phyloP scores from a whole-genome alignment of 2,113 vertebrate genomes.

The Nycticryphes semicollaris region DNA sequence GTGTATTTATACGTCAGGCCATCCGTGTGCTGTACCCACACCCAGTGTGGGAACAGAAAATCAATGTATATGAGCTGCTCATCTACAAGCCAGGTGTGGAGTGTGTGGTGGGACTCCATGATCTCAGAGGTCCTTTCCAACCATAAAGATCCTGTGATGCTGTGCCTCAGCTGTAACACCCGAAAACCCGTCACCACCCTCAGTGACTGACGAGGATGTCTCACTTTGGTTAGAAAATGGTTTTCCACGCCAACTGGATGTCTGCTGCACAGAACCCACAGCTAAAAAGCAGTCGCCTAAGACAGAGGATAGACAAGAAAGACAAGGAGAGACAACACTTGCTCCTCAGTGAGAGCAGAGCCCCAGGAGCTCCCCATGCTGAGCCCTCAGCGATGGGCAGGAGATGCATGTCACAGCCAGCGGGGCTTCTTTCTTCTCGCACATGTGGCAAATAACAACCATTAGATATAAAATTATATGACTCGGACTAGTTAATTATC shows the following conservation, averaged over 20 bases:
- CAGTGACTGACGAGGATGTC: fast-evolving
- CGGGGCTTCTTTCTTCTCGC: fast-evolving
- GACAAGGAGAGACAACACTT: not conserved
- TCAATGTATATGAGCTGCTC: not conserved
- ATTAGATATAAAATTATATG: not conserved
- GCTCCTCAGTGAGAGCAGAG: too few species aligned
- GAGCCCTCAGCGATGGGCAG: not conserved
- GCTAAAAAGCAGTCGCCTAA: not conserved
- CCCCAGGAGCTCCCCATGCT: not conserved
- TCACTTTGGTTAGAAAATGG: not conserved
- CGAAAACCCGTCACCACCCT: not conserved
- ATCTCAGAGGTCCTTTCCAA: too few species aligned
- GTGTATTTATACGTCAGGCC: not conserved
- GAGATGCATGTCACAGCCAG: not conserved
- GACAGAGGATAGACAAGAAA: not conserved
- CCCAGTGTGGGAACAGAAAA: not conserved
- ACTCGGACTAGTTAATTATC: not conserved
- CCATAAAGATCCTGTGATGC: too few species aligned
- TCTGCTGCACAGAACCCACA: not conserved
- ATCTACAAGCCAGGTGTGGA: not conserved
- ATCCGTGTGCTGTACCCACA: constrained; percentile 1
- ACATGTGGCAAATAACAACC: not conserved
- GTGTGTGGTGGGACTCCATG: too few species aligned
- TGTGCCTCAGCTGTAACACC: not conserved
- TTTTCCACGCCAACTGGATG: not conserved